Conservation (phyloP, 2,113 vertebrate species). For the Rhodinocichla rosea region DNA sequence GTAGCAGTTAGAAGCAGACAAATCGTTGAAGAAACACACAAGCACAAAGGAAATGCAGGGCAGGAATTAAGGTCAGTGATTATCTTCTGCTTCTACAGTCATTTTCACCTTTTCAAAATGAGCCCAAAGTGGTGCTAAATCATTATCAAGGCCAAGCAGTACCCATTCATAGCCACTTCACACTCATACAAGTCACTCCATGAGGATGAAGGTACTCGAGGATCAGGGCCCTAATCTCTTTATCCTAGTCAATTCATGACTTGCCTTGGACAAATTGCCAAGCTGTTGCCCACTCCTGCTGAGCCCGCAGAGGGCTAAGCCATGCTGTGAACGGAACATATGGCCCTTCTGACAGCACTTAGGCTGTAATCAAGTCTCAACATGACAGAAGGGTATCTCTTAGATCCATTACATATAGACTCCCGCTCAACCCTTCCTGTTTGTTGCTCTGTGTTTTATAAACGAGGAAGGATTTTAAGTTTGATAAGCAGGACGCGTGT, state of each 20-base stretch:
- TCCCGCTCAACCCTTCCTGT: background rate
- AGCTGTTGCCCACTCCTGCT: background rate
- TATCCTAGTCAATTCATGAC: slow-evolving; percentile 36
- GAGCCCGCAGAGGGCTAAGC: background rate
- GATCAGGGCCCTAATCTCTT: slow-evolving; percentile 46
- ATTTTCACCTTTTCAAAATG: slow-evolving; percentile 9
- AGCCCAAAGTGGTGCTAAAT: background rate
- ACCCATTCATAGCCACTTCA: background rate
- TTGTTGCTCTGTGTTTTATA: slow-evolving; percentile 26
- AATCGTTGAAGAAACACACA: background rate
- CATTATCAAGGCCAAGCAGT: background rate
- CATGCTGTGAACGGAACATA: slow-evolving; percentile 12
- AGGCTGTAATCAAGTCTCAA: slow-evolving; percentile 33
- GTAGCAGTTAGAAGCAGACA: background rate
- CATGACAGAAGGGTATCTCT: slow-evolving; percentile 18
- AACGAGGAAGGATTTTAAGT: background rate
- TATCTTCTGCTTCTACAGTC: background rate
- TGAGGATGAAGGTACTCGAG: background rate
- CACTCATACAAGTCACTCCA: background rate
- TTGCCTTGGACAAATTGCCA: slow-evolving; percentile 25
- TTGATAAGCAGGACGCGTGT: background rate
- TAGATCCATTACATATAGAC: slow-evolving; percentile 19
- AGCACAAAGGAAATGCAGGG: background rate
- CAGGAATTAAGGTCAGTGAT: background rate
- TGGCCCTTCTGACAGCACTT: slow-evolving; percentile 39